Percentiles rank a stretch among this genome's conserved stretches.
phyloP scores from a whole-genome alignment of 1,140 invertebrate genomes.

The Ceratina calcarata region DNA sequence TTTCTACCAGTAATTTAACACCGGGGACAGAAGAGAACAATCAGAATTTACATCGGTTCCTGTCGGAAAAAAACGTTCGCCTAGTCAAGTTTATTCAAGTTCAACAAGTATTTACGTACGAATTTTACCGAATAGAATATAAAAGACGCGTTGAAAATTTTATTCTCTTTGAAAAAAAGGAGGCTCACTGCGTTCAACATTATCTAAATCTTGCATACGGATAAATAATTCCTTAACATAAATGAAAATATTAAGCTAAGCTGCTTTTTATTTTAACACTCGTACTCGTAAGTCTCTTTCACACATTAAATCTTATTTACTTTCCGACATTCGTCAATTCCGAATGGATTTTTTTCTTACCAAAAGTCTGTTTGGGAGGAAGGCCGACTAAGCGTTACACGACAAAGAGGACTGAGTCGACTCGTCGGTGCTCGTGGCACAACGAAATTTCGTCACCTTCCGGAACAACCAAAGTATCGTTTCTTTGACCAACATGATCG shows the following conservation, averaged over 20 bases:
- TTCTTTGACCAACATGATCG: constrained; percentile 57
- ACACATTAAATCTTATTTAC: no score
- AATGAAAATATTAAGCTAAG: no score
- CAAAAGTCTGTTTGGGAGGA: constrained; percentile 35
- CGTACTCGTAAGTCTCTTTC: no score
- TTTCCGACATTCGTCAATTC: not conserved
- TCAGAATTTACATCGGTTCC: constrained; percentile 18
- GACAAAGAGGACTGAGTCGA: not conserved
- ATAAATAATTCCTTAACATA: no score
- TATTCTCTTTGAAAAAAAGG: no score
- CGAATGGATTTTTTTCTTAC: not conserved
- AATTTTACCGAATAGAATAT: no score
- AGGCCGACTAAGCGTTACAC: constrained; percentile 19
- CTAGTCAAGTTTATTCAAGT: no score
- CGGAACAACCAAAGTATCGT: constrained; percentile 48
- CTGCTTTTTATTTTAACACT: no score
- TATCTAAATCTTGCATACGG: no score
- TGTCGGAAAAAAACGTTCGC: not conserved
- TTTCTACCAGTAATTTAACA: constrained; percentile 20
- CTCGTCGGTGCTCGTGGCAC: not conserved
- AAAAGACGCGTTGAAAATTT: no score
- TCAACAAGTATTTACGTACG: no score
- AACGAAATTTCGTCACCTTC: constrained; percentile 19
- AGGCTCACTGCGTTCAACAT: no score
- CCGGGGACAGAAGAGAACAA: not conserved